Base-by-base conservation (phyloP, 2,113 vertebrate species). In the Amia ocellicauda region DNA sequence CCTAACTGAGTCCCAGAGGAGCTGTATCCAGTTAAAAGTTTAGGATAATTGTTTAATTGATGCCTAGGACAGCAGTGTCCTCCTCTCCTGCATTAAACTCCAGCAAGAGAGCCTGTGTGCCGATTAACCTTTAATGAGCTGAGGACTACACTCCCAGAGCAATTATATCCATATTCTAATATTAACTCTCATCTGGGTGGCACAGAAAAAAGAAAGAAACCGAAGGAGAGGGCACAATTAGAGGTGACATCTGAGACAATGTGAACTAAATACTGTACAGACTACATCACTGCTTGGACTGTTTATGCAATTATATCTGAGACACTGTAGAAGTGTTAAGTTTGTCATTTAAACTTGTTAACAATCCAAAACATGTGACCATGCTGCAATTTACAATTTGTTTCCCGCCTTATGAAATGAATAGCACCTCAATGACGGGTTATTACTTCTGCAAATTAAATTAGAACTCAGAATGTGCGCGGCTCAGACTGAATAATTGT, bases 91-190 rank as follows among this genome's bases (percentile, higher is more conserved):
- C 68, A 74, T 52, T 66, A 71, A 52, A n/a, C n/a, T n/a, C 31
- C 31, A 36, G 31, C 11, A 10, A 36, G 31, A 36, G 74, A 59
- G 66, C 66, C 49, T 63, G 28, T 56, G 43, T 19, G 54, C 53
- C 69, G 67, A 79, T 80, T 79, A 70, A 61, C 63, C 47, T 70
- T 66, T 63, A 70, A 60, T 73, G 68, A 66, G 60, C 43, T 62
- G 62, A 70, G 67, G 71, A 61, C 16, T 62, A 47, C 41, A 19
- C 31, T 64, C 62, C 53, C 67, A 58, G 43, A 66, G 42, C 68
- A 71, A 75, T 80, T 75, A 77, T 65, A 68, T 17, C 27, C 17
- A 17, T 40, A 28, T 29, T 54, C 72, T 78, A 75, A 78, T 74
- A 72, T 70, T 70, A 76, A 69, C 63, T 45, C 60, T 58, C 26